Percentiles rank a stretch among this genome's conserved stretches.
Evolutionary conservation across 2,113 vertebrate species (phyloP).

Genomic region (Platysteira castanea): DNA sequence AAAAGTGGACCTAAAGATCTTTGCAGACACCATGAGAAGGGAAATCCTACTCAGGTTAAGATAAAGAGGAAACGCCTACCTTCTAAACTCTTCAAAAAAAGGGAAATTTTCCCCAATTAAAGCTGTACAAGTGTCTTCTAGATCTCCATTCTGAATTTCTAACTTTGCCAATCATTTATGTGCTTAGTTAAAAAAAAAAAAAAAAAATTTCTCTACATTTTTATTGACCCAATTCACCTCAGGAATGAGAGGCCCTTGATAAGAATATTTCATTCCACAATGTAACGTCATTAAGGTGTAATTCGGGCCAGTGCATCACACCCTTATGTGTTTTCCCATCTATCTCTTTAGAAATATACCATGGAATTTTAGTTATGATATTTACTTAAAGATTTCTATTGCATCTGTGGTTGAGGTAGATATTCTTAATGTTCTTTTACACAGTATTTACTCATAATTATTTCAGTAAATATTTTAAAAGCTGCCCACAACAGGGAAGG

Average conservation of each 20-base stretch:
- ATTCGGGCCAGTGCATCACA: rapidly evolving
- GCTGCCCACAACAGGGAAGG: neutral
- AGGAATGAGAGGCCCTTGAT: neutral
- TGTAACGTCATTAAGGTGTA: neutral
- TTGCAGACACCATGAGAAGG: neutral
- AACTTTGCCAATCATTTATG: neutral
- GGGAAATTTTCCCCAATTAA: neutral
- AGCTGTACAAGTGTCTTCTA: neutral
- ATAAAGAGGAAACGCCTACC: neutral
- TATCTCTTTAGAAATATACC: neutral
- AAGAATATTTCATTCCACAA: neutral
- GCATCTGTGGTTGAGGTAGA: neutral
- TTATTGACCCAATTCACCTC: neutral
- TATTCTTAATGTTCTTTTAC: neutral
- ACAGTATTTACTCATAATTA: neutral
- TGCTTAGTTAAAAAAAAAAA: neutral
- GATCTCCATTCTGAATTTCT: neutral
- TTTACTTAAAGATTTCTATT: neutral
- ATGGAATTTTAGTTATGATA: neutral
- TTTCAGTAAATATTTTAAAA: neutral
- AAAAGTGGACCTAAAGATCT: neutral
- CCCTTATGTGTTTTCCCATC: neutral
- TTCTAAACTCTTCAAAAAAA: neutral
- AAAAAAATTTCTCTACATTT: rapidly evolving
- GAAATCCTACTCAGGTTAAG: neutral